phyloP scores from a whole-genome alignment of 2,113 vertebrate genomes.

The Dolichallabes microphthalmus region DNA sequence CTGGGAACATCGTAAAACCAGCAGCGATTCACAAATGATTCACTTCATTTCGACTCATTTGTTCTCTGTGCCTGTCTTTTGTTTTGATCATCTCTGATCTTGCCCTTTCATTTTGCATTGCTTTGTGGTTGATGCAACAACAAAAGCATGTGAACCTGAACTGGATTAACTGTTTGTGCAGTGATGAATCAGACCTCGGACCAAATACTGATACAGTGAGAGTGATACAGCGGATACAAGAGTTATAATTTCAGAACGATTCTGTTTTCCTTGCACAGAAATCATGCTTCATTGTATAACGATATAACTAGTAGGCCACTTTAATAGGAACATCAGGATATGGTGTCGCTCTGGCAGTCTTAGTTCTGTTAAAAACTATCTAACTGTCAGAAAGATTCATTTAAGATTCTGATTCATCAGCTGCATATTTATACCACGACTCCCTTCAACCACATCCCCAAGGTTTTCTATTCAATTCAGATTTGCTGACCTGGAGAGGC shows the following conservation, averaged over 20 bases:
- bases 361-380: not conserved
- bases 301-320: too few species aligned
- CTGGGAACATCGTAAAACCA: not conserved
- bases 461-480: not conserved
- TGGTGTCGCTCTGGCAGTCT: not conserved
- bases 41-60: not conserved
- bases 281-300: not conserved
- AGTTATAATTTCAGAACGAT: not conserved
- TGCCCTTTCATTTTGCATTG: not conserved
- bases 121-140: not conserved
- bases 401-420: not conserved
- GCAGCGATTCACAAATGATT: not conserved
- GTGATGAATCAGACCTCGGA: slow-evolving; percentile 3
- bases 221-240: not conserved
- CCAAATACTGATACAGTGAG: not conserved
- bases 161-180: not conserved
- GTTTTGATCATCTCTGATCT: slow-evolving; percentile 10
- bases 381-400: not conserved
- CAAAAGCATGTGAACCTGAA: not conserved
- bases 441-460: not conserved
- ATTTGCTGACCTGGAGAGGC: not conserved
- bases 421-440: not conserved
- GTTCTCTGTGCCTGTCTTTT: not conserved
- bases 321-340: not conserved
- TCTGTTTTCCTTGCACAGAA: not conserved